Evolutionary conservation across 2,797 vertebrate species (phyloP).

Genomic region (Coccyzus lansbergi): DNA sequence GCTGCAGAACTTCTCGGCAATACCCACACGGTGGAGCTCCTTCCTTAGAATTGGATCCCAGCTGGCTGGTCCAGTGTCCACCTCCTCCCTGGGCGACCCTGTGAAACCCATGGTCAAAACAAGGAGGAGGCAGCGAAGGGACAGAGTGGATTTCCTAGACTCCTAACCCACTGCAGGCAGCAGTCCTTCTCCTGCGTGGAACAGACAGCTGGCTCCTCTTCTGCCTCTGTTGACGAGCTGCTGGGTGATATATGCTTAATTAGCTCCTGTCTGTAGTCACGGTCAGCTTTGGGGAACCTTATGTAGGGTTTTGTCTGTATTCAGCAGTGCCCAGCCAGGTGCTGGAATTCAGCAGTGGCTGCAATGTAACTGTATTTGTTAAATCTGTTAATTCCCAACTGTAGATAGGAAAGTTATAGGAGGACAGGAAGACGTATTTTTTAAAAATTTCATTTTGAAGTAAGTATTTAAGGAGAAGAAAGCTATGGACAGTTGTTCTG

Average conservation of each 20-base stretch:
- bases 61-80: neutral
- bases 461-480: neutral
- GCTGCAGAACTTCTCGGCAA: neutral
- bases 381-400: neutral
- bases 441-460: neutral
- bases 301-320: neutral
- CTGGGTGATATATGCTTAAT: neutral
- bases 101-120: fast-evolving
- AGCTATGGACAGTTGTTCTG: neutral
- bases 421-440: neutral
- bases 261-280: neutral
- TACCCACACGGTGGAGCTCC: conserved; percentile 13
- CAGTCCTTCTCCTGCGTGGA: neutral
- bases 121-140: neutral
- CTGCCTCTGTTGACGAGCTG: neutral
- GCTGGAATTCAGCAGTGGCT: neutral
- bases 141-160: neutral
- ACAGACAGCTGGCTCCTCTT: no score
- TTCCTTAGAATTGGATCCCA: neutral
- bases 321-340: neutral
- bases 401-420: neutral
- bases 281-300: neutral
- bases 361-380: neutral
- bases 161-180: neutral
- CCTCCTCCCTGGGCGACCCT: neutral